These are phyloP conservation scores for Esox niger DNA, from an alignment of 2,113 vertebrate genomes.

Conservation along the genomic window DNA sequence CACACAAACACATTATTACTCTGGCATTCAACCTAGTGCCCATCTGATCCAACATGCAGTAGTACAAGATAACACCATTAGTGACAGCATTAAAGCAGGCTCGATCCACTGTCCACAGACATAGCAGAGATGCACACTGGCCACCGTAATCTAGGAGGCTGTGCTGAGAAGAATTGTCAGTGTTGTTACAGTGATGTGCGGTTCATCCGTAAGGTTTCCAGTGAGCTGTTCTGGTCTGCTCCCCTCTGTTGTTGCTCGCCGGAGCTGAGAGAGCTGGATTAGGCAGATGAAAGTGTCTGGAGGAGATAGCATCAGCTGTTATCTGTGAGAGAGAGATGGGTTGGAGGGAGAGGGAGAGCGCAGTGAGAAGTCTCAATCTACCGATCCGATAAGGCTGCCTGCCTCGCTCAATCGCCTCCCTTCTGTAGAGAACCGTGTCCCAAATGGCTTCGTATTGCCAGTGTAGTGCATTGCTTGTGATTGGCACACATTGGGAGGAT, in stretches of 20 bases:
- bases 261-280: not conserved
- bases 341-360: not conserved
- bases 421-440: no score
- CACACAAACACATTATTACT: no score
- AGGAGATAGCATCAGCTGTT: slow-evolving; percentile 9
- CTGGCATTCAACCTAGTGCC: slow-evolving; percentile 32
- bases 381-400: not conserved
- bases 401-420: not conserved
- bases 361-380: not conserved
- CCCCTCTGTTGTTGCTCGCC: not conserved
- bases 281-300: slow-evolving; percentile 1
- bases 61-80: slow-evolving; percentile 10
- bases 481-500: no score
- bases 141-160: not conserved
- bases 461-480: no score
- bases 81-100: no score
- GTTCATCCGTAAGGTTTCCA: not conserved
- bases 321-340: not conserved
- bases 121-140: no score
- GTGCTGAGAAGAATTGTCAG: not conserved
- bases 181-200: not conserved
- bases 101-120: no score
- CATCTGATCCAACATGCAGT: slow-evolving; percentile 22
- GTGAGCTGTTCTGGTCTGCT: not conserved
- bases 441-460: no score